Evolutionary conservation across 2,888 invertebrate genomes (phyloP).

Genomic region (Watsonalla cultraria): DNA sequence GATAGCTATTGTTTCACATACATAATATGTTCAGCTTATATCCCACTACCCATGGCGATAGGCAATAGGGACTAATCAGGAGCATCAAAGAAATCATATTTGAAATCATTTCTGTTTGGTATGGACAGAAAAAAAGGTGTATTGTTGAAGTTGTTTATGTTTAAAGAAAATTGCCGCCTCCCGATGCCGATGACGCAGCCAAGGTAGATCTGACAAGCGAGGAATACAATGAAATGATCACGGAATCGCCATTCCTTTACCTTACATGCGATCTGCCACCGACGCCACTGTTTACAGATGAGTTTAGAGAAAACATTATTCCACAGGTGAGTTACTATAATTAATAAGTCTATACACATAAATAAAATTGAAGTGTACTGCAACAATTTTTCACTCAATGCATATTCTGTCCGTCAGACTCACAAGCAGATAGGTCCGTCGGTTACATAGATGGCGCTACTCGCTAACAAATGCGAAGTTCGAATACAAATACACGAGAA

Average conservation of each 20-base stretch:
- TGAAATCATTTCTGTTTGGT: background rate
- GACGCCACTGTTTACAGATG: slow-evolving; percentile 98
- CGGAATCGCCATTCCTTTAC: slow-evolving; percentile 96
- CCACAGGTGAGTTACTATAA: slow-evolving; percentile 85
- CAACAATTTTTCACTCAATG: too few species aligned
- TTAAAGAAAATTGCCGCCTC: slow-evolving; percentile 91
- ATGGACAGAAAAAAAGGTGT: background rate
- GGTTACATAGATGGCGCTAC: too few species aligned
- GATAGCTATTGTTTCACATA: too few species aligned
- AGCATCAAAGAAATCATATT: background rate
- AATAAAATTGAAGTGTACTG: too few species aligned
- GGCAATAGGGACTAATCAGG: background rate
- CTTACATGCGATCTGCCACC: slow-evolving; percentile 98
- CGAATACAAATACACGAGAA: too few species aligned
- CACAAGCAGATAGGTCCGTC: too few species aligned
- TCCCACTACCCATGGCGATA: too few species aligned
- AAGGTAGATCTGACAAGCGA: slow-evolving; percentile 88
- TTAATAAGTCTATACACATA: too few species aligned
- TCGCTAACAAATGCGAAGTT: too few species aligned
- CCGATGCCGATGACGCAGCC: slow-evolving; percentile 93
- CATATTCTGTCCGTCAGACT: too few species aligned
- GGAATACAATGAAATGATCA: slow-evolving; percentile 92
- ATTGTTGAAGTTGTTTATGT: slow-evolving; percentile 3
- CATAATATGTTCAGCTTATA: too few species aligned
- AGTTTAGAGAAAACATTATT: slow-evolving; percentile 98